Evolutionary conservation across 1,140 invertebrate species (phyloP).

Genomic region (Maconellicoccus hirsutus): DNA sequence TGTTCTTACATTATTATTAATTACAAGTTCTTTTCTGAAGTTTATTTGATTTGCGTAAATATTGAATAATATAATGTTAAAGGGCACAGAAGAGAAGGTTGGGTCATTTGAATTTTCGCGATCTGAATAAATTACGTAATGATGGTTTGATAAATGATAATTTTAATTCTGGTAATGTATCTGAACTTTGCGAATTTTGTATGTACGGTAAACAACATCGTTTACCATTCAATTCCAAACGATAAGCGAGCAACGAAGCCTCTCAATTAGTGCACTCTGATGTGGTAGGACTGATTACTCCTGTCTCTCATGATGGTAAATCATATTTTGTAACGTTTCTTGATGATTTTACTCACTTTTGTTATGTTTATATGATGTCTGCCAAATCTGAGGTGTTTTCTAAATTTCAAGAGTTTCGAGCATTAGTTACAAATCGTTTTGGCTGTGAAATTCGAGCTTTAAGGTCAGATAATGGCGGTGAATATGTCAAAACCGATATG

Average conservation of each 20-base stretch:
- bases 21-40: too few relatives aligned
- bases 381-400: conserved; percentile 34
- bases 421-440: conserved; percentile 33
- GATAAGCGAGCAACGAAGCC: neutral
- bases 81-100: too few relatives aligned
- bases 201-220: neutral
- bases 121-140: too few relatives aligned
- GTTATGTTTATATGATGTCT: conserved; percentile 34
- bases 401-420: conserved; percentile 33
- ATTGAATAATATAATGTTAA: too few relatives aligned
- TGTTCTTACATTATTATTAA: too few relatives aligned
- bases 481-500: conserved; percentile 24
- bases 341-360: conserved; percentile 34
- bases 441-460: conserved; percentile 14
- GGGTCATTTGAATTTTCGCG: too few relatives aligned
- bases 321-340: conserved; percentile 34
- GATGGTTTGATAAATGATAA: too few relatives aligned
- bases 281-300: conserved; percentile 33
- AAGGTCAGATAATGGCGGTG: conserved; percentile 25
- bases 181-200: neutral
- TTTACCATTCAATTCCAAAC: neutral
- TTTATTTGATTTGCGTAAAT: too few relatives aligned
- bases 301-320: conserved; percentile 30
- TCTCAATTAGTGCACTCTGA: conserved; percentile 14
- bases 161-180: too few relatives aligned